A percentile compares a stretch with the other conserved stretches of the same genome.
These are phyloP conservation scores for Morbakka virulenta DNA, from an alignment of 30 jellyfish, hydroid and myxozoan genomes.

Conservation along the genomic window DNA sequence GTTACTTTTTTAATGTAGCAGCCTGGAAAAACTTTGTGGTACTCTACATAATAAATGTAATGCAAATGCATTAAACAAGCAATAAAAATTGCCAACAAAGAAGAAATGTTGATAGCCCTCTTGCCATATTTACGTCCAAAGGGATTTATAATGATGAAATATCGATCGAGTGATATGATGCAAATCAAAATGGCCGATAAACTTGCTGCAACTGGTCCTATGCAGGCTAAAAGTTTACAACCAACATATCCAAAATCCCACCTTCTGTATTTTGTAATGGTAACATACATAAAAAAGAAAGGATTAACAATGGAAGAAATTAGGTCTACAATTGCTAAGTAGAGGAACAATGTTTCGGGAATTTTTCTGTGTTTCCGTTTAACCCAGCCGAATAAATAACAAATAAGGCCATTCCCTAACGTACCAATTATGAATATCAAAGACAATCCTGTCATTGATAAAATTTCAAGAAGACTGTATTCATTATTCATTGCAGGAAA, in stretches of 20 bases:
- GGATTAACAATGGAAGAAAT: slow-evolving; percentile 62
- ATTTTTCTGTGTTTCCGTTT: slow-evolving; percentile 9
- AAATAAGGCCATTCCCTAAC: slow-evolving; percentile 48
- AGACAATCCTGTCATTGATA: slow-evolving; percentile 9
- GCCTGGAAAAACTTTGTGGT: background rate
- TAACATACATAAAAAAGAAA: slow-evolving; percentile 30
- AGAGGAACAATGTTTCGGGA: slow-evolving; percentile 37
- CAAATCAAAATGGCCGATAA: slow-evolving; percentile 48
- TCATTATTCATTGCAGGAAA: too few species aligned
- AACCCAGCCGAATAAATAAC: slow-evolving; percentile 50
- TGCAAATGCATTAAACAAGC: slow-evolving; percentile 1
- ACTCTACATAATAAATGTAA: slow-evolving; percentile 2
- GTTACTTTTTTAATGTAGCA: background rate
- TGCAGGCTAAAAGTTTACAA: slow-evolving; percentile 36
- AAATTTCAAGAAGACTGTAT: background rate
- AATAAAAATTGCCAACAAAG: background rate
- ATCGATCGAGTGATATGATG: slow-evolving; percentile 42
- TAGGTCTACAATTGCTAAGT: slow-evolving; percentile 51
- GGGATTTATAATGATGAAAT: slow-evolving; percentile 37
- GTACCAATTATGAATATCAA: slow-evolving; percentile 45
- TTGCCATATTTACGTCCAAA: slow-evolving; percentile 20
- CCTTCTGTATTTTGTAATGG: slow-evolving; percentile 21
- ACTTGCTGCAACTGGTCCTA: slow-evolving; percentile 24
- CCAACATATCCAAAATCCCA: slow-evolving; percentile 69
- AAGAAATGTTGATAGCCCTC: background rate